Evolutionary conservation across 2,888 invertebrate genomes (phyloP).

Genomic region (Drosophila sordidula): DNA sequence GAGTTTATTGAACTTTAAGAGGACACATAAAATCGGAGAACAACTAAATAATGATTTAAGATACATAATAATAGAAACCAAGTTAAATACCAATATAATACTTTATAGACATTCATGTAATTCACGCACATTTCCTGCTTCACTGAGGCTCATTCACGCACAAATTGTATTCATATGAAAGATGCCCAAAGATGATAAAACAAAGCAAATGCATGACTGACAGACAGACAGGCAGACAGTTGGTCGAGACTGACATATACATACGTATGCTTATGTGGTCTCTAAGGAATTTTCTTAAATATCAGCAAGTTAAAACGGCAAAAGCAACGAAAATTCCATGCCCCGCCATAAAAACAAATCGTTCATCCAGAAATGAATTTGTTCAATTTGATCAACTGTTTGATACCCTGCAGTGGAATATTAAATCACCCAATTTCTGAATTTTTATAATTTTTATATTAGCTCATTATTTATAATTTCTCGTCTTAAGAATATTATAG

Average conservation of each 20-base stretch:
- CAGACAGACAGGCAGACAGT: conserved; percentile 23
- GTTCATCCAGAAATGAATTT: background rate
- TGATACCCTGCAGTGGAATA: conserved; percentile 1
- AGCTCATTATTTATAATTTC: no score
- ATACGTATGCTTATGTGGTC: conserved; percentile 6
- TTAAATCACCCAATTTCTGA: no score
- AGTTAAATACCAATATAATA: background rate
- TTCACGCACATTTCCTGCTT: conserved; percentile 46
- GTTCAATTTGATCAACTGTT: background rate
- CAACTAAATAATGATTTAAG: background rate
- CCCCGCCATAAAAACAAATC: conserved; percentile 34
- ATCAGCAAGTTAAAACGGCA: conserved; percentile 8
- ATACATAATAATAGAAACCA: background rate
- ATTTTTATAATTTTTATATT: no score
- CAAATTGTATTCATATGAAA: conserved; percentile 54
- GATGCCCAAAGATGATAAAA: conserved; percentile 61
- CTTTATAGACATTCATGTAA: conserved; percentile 1
- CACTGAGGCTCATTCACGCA: conserved; percentile 61
- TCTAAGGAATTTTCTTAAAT: conserved; percentile 29
- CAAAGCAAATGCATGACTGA: conserved; percentile 53
- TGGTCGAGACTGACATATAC: conserved; percentile 19
- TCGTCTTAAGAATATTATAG: no score
- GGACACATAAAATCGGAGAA: background rate
- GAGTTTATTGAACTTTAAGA: conserved; percentile 1
- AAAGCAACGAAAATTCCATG: conserved; percentile 31